Evolutionary conservation across 2,113 vertebrate species (phyloP), one percentile per base, ranked within the genome.

Genomic region (Prochilodus magdalenae): DNA sequence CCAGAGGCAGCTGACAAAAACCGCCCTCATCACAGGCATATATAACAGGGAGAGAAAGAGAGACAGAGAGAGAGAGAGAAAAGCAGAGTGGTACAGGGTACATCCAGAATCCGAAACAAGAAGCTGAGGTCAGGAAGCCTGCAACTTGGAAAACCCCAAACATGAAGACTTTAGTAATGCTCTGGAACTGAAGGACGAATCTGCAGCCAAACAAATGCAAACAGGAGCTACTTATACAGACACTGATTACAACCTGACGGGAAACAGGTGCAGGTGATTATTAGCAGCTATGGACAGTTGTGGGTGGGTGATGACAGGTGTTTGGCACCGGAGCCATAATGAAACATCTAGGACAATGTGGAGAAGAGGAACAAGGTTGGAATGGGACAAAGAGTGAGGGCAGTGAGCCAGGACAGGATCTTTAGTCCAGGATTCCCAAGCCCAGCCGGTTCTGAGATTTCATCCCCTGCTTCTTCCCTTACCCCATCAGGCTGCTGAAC

Each of bases 251-350:
- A 24, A 26, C 8, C 8, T 60, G 57, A 60, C 57, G 20, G n/a
- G 57, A 12, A 60, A 60, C 57, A 60, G 57, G 57, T 60, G 57
- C 57, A 26, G 57, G 57, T 60, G n/a, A 60, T 60, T n/a, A 60
- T 60, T 60, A 60, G 57, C 57, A 24, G 26, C n/a, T 60, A 24
- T n/a, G 13, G 57, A 26, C 57, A 60, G 57, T 24, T 60, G 57
- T 24, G 57, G 24, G 57, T 60, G 57, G 57, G 57, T 4, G 57
- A 26, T 60, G 57, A 60, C 57, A 60, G 57, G 57, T 60, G 57
- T 60, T 26, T 26, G n/a, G n/a, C 24, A n/a, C 11, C 22, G 11
- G 24, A 60, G 57, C 57, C 57, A 60, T 7, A 60, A 60, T 26
- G 24, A n/a, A 60, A 2, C 24, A 12, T 60, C 7, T 5, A 13